These are phyloP conservation scores for Tachysurus fulvidraco DNA, from an alignment of 2,113 vertebrate species.

Conservation along the genomic window DNA sequence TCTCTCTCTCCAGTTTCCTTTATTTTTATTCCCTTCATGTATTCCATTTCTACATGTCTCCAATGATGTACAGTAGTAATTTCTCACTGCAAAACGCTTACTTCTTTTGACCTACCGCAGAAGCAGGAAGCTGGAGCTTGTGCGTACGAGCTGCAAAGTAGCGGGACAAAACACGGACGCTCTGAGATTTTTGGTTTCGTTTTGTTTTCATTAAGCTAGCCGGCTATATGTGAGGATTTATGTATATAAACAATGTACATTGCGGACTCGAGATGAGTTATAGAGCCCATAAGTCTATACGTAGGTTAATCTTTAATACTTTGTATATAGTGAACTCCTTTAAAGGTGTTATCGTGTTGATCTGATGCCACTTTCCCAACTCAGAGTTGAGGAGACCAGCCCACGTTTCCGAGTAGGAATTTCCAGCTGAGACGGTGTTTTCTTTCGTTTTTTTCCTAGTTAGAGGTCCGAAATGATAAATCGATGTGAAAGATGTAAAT, in stretches of 20 bases:
- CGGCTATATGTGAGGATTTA: neutral
- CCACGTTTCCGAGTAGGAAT: neutral
- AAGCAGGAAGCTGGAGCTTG: neutral
- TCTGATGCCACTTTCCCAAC: neutral
- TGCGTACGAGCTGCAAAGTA: neutral
- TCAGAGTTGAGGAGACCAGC: neutral
- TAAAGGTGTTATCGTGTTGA: neutral
- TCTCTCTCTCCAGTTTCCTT: neutral
- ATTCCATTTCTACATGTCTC: neutral
- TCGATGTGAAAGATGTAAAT: neutral
- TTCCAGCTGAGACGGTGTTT: neutral
- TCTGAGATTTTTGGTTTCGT: neutral
- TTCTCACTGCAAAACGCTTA: neutral
- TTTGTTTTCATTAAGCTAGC: neutral
- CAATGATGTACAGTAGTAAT: neutral
- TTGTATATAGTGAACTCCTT: neutral
- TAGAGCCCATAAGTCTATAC: neutral
- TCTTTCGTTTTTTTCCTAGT: neutral
- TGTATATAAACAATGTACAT: neutral
- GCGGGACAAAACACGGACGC: no score
- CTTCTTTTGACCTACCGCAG: neutral
- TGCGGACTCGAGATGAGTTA: neutral
- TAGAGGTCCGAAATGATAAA: no score
- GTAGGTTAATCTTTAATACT: neutral
- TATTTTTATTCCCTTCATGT: neutral